These are phyloP conservation scores for Machimus atricapillus DNA, from an alignment of 2,888 invertebrate species.

Conservation along the genomic window DNA sequence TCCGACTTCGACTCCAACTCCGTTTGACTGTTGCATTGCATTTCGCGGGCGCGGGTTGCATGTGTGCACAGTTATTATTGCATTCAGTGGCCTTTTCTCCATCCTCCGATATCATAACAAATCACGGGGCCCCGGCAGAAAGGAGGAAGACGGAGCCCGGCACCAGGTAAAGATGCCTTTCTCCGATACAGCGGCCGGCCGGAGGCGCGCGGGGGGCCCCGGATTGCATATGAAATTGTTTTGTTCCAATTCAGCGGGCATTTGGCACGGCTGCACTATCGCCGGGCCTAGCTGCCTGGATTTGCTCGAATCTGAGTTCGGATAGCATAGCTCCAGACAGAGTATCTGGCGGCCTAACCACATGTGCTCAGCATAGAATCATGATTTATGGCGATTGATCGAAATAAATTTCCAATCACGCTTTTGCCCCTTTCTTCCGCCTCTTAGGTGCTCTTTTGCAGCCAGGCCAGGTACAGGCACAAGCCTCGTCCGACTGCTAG, in stretches of 20 bases:
- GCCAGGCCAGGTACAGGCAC: neutral
- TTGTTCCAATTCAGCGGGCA: slow-evolving; percentile 38
- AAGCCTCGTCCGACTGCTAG: neutral
- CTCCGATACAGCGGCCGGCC: neutral
- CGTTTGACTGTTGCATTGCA: neutral
- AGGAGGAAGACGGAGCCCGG: neutral
- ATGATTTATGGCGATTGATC: slow-evolving; percentile 40
- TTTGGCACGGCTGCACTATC: slow-evolving; percentile 24
- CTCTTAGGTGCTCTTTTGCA: neutral
- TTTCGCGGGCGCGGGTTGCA: neutral
- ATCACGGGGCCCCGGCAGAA: neutral
- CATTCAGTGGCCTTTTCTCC: slow-evolving; percentile 33
- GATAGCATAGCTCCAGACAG: neutral
- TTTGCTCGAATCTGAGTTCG: neutral
- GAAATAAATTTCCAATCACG: slow-evolving; percentile 40
- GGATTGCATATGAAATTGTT: slow-evolving; percentile 27
- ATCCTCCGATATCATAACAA: slow-evolving; percentile 10
- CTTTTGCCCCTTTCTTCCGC: slow-evolving; percentile 16
- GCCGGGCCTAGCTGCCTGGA: neutral
- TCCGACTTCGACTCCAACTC: neutral
- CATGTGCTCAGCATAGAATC: slow-evolving; percentile 38
- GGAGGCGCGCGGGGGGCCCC: neutral
- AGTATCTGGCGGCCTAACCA: neutral
- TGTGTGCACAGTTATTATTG: slow-evolving; percentile 31
- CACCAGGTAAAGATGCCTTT: slow-evolving; percentile 32